These are phyloP conservation scores for Melieria omissa DNA, from an alignment of 2,888 invertebrate species.

Conservation along the genomic window DNA sequence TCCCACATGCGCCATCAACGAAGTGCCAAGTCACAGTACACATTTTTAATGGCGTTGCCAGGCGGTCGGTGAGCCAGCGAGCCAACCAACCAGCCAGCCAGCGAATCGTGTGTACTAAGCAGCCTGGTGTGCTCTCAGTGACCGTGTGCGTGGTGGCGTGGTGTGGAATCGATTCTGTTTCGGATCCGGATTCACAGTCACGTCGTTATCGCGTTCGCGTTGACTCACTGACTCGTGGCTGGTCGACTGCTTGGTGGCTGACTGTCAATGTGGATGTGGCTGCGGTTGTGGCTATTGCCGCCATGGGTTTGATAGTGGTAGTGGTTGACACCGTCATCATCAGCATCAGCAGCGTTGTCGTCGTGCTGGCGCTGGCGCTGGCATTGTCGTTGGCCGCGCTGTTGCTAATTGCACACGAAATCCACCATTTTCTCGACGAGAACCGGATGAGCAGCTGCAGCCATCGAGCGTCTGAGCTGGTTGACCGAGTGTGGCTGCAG, in stretches of 20 bases:
- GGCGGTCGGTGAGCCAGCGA: slow-evolving; percentile 16
- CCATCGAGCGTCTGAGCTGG: slow-evolving; percentile 8
- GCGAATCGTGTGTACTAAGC: slow-evolving; percentile 10
- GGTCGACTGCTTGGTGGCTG: slow-evolving; percentile 14
- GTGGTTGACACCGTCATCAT: slow-evolving; percentile 26
- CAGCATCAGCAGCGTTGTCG: slow-evolving; percentile 27
- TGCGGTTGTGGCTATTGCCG: slow-evolving; percentile 18
- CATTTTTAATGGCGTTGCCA: slow-evolving; percentile 30
- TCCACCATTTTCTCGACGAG: slow-evolving; percentile 34
- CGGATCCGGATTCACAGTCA: slow-evolving; percentile 33
- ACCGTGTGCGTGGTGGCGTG: slow-evolving; percentile 19
- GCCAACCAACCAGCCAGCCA: slow-evolving; percentile 21
- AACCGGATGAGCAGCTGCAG: slow-evolving; percentile 38
- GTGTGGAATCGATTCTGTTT: slow-evolving; percentile 41
- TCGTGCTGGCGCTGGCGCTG: slow-evolving; percentile 38
- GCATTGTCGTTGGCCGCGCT: slow-evolving; percentile 44
- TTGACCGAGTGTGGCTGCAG: slow-evolving; percentile 20
- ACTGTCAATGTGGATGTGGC: slow-evolving; percentile 21
- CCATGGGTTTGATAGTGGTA: background rate
- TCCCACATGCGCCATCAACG: slow-evolving; percentile 43
- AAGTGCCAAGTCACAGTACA: slow-evolving; percentile 56
- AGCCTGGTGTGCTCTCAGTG: slow-evolving; percentile 19
- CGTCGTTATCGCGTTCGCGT: slow-evolving; percentile 28
- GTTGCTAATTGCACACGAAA: slow-evolving; percentile 41
- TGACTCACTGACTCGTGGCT: slow-evolving; percentile 34